Conservation (phyloP, 2,888 invertebrate genomes). For the Danaus chrysippus region DNA sequence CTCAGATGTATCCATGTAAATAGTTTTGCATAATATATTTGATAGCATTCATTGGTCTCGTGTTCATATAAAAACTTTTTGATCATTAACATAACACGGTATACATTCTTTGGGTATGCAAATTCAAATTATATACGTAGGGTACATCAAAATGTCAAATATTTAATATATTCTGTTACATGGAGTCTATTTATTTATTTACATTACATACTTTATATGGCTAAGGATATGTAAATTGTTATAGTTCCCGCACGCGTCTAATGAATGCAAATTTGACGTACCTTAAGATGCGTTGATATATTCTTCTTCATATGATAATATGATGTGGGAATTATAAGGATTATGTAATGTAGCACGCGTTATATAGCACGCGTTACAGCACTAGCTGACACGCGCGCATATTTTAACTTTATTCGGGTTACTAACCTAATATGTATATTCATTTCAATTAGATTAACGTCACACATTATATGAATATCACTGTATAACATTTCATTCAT, state of each 20-base stretch:
- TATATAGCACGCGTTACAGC: conserved; percentile 38
- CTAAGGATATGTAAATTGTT: conserved; percentile 27
- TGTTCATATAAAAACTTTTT: conserved; percentile 1
- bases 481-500: neutral
- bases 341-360: conserved; percentile 42
- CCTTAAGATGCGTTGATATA: conserved; percentile 60
- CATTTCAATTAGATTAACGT: neutral
- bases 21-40: conserved; percentile 1
- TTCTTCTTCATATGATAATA: conserved; percentile 66
- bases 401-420: conserved; percentile 14
- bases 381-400: conserved; percentile 26
- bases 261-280: conserved; percentile 63
- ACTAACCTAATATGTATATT: neutral
- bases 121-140: neutral
- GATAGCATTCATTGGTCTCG: conserved; percentile 1
- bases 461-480: neutral
- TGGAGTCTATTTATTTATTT: neutral
- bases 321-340: conserved; percentile 60
- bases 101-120: neutral
- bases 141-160: conserved; percentile 3
- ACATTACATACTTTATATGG: neutral
- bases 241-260: conserved; percentile 55
- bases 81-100: conserved; percentile 2
- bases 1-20: neutral
- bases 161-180: neutral